phyloP scores from a whole-genome alignment of 1,140 invertebrate species.

The Apocrypta bakeri region DNA sequence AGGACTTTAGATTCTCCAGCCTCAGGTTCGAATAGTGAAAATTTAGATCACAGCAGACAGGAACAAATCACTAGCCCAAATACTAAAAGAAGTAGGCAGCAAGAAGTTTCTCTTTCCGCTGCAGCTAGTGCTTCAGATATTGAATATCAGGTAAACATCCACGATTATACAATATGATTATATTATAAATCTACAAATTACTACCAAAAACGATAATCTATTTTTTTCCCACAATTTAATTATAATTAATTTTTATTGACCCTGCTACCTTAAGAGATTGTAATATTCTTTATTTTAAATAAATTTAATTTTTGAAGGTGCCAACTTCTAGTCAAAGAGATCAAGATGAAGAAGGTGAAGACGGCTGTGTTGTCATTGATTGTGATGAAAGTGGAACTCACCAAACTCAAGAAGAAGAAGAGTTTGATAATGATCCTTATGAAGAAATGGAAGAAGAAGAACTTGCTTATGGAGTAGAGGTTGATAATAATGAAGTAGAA shows the following conservation, averaged over 20 bases:
- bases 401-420: conserved; percentile 77
- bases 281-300: too few relatives aligned
- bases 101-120: conserved; percentile 62
- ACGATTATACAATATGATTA: too few relatives aligned
- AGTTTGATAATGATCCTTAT: conserved; percentile 75
- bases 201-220: too few relatives aligned
- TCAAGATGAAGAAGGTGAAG: conserved; percentile 85
- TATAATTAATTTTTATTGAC: too few relatives aligned
- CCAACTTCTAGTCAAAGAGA: conserved; percentile 88
- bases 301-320: conserved; percentile 75
- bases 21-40: conserved; percentile 72
- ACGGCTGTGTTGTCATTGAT: conserved; percentile 83
- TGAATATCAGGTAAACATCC: conserved; percentile 67
- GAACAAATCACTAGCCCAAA: conserved; percentile 69
- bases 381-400: conserved; percentile 77
- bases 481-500: conserved; percentile 81
- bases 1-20: conserved; percentile 76
- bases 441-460: conserved; percentile 77
- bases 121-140: conserved; percentile 70
- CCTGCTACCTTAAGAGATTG: too few relatives aligned
- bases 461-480: conserved; percentile 72
- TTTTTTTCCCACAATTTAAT: too few relatives aligned
- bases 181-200: too few relatives aligned
- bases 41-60: conserved; percentile 69
- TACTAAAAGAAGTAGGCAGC: conserved; percentile 64